A percentile compares a stretch with the other conserved stretches of the same genome.
phyloP scores from a whole-genome alignment of 2,888 invertebrate genomes.

The Eristalis arbustorum region DNA sequence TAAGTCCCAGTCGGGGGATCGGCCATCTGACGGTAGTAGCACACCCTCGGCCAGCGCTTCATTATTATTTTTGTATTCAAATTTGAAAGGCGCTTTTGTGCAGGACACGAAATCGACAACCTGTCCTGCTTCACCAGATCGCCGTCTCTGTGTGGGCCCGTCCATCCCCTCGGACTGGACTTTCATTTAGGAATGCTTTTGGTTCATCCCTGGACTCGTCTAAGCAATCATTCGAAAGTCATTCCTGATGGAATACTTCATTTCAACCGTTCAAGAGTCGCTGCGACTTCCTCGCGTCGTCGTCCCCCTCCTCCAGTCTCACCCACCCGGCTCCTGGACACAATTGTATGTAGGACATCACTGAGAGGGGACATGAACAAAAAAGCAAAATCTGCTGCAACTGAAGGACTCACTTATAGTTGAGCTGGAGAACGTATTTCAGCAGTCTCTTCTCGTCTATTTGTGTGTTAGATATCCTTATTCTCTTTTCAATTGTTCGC shows the following conservation, averaged over 20 bases:
- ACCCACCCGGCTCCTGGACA: background rate
- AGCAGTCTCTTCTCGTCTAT: slow-evolving; percentile 8
- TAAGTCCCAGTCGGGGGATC: background rate
- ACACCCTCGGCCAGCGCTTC: background rate
- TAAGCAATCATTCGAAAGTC: slow-evolving; percentile 59
- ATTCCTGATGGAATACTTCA: slow-evolving; percentile 46
- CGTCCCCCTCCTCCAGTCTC: background rate
- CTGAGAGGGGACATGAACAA: slow-evolving; percentile 4
- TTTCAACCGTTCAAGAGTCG: slow-evolving; percentile 26
- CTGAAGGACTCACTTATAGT: slow-evolving; percentile 36
- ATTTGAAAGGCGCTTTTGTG: slow-evolving; percentile 54
- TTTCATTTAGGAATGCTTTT: background rate
- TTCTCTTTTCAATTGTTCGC: slow-evolving; percentile 33
- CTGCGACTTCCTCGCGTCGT: background rate
- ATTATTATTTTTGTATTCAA: slow-evolving; percentile 42
- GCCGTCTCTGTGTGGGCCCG: background rate
- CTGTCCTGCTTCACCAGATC: background rate
- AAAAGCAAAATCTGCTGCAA: background rate
- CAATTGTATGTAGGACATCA: slow-evolving; percentile 43
- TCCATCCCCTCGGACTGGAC: background rate
- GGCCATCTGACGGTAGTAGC: background rate
- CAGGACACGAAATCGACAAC: slow-evolving; percentile 59
- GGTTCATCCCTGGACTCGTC: slow-evolving; percentile 18
- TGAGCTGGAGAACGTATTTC: slow-evolving; percentile 49
- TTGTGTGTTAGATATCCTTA: slow-evolving; percentile 4